Base-by-base conservation (phyloP, 2,113 vertebrate species). In the Steatornis caripensis region DNA sequence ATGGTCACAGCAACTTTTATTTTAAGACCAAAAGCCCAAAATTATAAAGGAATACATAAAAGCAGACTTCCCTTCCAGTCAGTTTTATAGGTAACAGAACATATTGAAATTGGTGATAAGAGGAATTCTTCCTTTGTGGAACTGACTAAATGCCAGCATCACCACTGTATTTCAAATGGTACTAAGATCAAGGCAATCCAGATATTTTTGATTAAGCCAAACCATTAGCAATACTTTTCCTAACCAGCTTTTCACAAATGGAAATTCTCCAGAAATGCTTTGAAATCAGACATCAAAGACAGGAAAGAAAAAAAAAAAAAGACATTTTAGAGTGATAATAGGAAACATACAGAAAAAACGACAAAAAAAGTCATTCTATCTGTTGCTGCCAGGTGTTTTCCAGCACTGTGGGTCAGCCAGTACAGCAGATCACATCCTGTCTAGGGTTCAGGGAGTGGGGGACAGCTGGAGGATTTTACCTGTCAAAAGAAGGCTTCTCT, bases 401-500 rank as follows among this genome's bases (percentile, higher is more conserved):
- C 70, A 86, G 84, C 58, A 30, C 41, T 0, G 0, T 3, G 49
- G 81, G 21, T 53, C 69, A 78, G 76, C 10, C 72, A 71, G 43
- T 12, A 53, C 57, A 45, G 58, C 82, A 49, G 57, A 72, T 5
- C 2, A 0, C 3, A 30, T 30, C 43, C 55, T 57, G 41, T 9
- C 27, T 36, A 2, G 15, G 79, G 58, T 84, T 29, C 51, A 45
- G 37, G 49, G 54, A 32, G 22, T 2, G 12, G 32, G 53, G 64
- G 51, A 11, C n/a, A 75, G 36, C 41, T 80, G 74, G 29, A 71
- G 36, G 57, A 30, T 8, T 68, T 95, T 98, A 99, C 99, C 99
- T 98, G 98, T 99, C 99, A 92, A 99, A 99, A 13, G 98, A 98
- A 5, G 99, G 99, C 77, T 99, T 99, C 90, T 99, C 99, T 81